These are phyloP conservation scores for Myioborus melanocephalus DNA, from an alignment of 2,797 vertebrate genomes.

Conservation along the genomic window DNA sequence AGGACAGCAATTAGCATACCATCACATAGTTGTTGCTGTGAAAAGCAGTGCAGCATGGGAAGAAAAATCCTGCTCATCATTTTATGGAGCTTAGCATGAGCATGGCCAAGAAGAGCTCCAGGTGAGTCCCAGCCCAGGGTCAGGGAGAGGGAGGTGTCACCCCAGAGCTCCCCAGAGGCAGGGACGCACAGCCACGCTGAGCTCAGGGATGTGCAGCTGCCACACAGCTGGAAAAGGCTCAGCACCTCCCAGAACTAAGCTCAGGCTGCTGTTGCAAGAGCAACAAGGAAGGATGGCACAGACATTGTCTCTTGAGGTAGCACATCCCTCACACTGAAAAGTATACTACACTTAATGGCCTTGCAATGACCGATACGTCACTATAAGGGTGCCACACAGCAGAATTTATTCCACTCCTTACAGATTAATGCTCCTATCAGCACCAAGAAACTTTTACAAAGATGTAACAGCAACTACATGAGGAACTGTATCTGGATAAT, in stretches of 20 bases:
- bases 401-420: background rate
- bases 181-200: background rate
- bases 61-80: background rate
- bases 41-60: background rate
- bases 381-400: background rate
- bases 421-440: background rate
- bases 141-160: background rate
- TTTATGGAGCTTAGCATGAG: constrained; percentile 10
- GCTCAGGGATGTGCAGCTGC: background rate
- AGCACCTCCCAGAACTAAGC: background rate
- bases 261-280: background rate
- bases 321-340: background rate
- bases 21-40: background rate
- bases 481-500: background rate
- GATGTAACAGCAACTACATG: background rate
- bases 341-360: background rate
- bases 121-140: background rate
- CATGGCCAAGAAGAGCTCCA: constrained; percentile 23
- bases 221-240: background rate
- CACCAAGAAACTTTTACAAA: background rate
- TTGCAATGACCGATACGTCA: background rate
- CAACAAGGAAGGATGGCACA: background rate
- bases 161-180: background rate
- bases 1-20: constrained; percentile 47
- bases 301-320: background rate